A percentile compares a stretch with the other conserved stretches of the same genome.
phyloP scores from a whole-genome alignment of 2,888 invertebrate species.

The Steinernema carpocapsae region DNA sequence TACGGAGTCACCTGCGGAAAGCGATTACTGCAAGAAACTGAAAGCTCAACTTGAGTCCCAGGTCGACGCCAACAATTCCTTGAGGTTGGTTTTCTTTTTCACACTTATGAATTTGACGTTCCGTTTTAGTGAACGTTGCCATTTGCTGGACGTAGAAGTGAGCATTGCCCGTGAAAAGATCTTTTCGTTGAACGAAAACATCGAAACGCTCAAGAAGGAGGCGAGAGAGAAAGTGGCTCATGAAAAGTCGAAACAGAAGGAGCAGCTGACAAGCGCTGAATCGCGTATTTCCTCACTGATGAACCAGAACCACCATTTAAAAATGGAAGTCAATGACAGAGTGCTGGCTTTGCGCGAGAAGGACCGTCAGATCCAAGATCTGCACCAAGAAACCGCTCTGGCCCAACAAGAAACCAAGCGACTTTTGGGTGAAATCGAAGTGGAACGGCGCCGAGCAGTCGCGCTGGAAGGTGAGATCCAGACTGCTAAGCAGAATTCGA shows the following conservation, averaged over 20 bases:
- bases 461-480: neutral
- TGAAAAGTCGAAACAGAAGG: neutral
- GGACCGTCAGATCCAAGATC: slow-evolving; percentile 6
- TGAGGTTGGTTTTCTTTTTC: neutral
- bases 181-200: slow-evolving; percentile 3
- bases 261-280: neutral
- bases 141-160: slow-evolving; percentile 2
- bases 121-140: slow-evolving; percentile 15
- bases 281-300: neutral
- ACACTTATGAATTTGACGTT: neutral
- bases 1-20: neutral
- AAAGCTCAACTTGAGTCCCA: neutral
- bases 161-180: neutral
- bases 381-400: neutral
- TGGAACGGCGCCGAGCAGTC: neutral
- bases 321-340: slow-evolving; percentile 6
- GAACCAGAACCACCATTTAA: slow-evolving; percentile 10
- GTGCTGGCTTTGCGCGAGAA: neutral
- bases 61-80: neutral
- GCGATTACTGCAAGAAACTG: neutral
- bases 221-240: neutral
- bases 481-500: neutral
- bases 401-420: slow-evolving; percentile 19
- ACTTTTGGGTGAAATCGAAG: neutral
- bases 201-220: neutral